Percentiles rank a stretch among this genome's conserved stretches.
Evolutionary conservation across 2,888 invertebrate genomes (phyloP).

Genomic region (Tetrapedia diversipes): DNA sequence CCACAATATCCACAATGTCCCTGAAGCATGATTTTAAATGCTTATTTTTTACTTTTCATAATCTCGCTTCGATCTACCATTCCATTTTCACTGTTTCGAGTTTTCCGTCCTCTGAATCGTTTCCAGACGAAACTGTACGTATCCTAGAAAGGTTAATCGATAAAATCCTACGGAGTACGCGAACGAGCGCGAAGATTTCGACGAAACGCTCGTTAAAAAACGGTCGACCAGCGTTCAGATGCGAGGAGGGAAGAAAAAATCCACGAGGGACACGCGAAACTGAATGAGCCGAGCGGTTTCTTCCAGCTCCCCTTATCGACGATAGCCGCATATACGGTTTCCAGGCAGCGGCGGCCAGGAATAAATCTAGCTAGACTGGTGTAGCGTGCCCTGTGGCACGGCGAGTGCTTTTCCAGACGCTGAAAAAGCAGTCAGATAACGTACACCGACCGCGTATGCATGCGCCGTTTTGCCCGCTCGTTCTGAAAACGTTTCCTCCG

Average conservation of each 20-base stretch:
- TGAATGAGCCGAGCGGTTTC: conserved; percentile 22
- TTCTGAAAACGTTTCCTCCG: conserved; percentile 11
- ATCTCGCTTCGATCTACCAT: too few species aligned
- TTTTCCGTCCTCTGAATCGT: too few species aligned
- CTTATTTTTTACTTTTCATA: too few species aligned
- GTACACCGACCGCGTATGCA: conserved; percentile 34
- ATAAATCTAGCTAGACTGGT: conserved; percentile 63
- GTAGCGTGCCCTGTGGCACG: conserved; percentile 30
- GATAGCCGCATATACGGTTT: conserved; percentile 39
- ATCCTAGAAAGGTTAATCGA: too few species aligned
- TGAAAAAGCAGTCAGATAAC: conserved; percentile 67
- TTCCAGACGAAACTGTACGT: too few species aligned
- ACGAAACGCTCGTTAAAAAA: background rate
- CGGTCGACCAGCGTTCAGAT: background rate
- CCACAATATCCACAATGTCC: too few species aligned
- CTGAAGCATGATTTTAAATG: too few species aligned
- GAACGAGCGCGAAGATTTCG: background rate
- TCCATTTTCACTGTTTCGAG: background rate
- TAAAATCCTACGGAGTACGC: background rate
- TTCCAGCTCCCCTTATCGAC: conserved; percentile 48
- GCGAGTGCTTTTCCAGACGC: conserved; percentile 62
- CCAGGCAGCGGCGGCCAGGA: conserved; percentile 52
- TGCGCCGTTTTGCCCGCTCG: conserved; percentile 9
- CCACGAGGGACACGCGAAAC: background rate
- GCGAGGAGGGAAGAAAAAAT: background rate